These are phyloP conservation scores for Sphenopsis melanotis DNA, from an alignment of 2,797 vertebrate genomes.

Conservation along the genomic window DNA sequence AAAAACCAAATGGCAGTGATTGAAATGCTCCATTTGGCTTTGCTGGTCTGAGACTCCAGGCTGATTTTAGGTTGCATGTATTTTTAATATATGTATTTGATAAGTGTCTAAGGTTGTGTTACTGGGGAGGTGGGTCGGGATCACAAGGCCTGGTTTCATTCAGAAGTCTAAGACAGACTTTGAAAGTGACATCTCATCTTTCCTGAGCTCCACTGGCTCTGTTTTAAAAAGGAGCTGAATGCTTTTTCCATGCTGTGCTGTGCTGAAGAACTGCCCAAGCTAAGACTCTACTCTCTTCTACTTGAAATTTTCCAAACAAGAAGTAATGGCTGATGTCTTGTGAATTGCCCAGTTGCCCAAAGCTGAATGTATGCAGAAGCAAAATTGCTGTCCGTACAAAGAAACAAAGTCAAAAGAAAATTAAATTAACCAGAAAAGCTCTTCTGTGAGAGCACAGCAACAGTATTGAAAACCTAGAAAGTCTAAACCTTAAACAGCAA, in stretches of 20 bases:
- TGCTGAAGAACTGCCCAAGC: background rate
- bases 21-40: background rate
- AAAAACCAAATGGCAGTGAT: background rate
- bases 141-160: background rate
- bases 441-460: background rate
- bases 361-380: background rate
- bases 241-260: background rate
- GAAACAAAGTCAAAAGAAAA: background rate
- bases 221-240: background rate
- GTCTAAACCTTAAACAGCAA: background rate
- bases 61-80: background rate
- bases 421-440: background rate
- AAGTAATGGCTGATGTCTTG: background rate
- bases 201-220: background rate
- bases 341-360: background rate
- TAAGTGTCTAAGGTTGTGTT: background rate
- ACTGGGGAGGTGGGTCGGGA: background rate
- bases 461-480: background rate
- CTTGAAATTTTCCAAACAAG: background rate
- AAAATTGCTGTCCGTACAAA: background rate
- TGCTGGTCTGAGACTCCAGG: conserved; percentile 4
- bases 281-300: background rate
- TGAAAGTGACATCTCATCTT: background rate
- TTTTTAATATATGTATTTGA: background rate
- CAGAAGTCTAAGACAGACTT: background rate